These are phyloP conservation scores for Ricordea florida DNA, from an alignment of 92 coral and sea anemone genomes.

Conservation along the genomic window DNA sequence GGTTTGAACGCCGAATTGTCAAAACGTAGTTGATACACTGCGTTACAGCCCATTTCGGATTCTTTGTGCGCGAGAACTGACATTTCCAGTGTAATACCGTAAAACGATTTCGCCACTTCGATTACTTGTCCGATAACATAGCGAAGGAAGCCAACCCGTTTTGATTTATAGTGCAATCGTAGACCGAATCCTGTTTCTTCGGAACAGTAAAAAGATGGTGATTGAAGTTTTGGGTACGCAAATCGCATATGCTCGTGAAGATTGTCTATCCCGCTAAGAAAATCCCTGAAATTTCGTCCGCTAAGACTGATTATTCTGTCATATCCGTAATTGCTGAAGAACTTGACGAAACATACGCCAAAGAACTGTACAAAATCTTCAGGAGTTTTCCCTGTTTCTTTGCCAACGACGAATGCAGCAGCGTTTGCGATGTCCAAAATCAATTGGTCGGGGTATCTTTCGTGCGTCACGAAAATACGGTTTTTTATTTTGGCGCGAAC, in stretches of 20 bases:
- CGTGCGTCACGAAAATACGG: slow-evolving; percentile 79
- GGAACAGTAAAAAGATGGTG: slow-evolving; percentile 75
- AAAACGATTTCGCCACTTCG: slow-evolving; percentile 67
- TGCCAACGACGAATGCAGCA: slow-evolving; percentile 54
- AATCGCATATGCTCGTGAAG: slow-evolving; percentile 88
- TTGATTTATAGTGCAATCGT: slow-evolving; percentile 69
- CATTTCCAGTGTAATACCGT: slow-evolving; percentile 47
- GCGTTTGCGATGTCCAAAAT: slow-evolving; percentile 65
- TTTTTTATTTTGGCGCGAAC: slow-evolving; percentile 58
- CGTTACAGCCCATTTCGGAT: slow-evolving; percentile 30
- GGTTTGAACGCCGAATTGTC: slow-evolving; percentile 66
- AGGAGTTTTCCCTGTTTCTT: slow-evolving; percentile 38
- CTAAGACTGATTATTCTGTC: slow-evolving; percentile 67
- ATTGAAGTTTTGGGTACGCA: slow-evolving; percentile 76
- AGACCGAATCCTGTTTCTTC: slow-evolving; percentile 80
- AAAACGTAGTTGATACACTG: slow-evolving; percentile 57
- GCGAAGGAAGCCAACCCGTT: slow-evolving; percentile 59
- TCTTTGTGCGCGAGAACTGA: slow-evolving; percentile 27
- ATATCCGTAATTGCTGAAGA: slow-evolving; percentile 82
- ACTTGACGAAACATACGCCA: slow-evolving; percentile 77
- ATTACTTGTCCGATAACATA: slow-evolving; percentile 81
- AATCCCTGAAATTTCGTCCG: slow-evolving; percentile 68
- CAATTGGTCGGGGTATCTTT: slow-evolving; percentile 69
- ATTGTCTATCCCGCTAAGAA: slow-evolving; percentile 72
- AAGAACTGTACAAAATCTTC: slow-evolving; percentile 74